These are phyloP conservation scores for Podarcis raffonei DNA, from an alignment of 2,113 vertebrate species.

Conservation along the genomic window DNA sequence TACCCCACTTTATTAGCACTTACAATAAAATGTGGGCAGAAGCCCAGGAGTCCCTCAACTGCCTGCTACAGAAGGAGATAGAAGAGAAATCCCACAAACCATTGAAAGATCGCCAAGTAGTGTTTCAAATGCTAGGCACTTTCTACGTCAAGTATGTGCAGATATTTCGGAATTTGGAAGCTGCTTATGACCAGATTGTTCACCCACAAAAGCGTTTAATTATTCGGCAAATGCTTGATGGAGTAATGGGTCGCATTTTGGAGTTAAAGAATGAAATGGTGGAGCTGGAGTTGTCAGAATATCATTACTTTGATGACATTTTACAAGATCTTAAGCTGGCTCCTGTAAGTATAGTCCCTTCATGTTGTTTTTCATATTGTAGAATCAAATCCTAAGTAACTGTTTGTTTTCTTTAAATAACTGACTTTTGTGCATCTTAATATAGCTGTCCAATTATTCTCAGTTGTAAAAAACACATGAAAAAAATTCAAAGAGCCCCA, in stretches of 20 bases:
- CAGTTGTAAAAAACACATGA: not conserved
- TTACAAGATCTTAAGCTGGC: conserved; percentile 79
- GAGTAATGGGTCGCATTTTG: conserved; percentile 83
- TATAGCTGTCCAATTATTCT: not conserved
- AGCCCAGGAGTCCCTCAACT: conserved; percentile 77
- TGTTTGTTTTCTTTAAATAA: not conserved
- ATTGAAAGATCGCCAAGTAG: conserved; percentile 55
- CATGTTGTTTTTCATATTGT: accelerated
- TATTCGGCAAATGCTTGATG: conserved; percentile 77
- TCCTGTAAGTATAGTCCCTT: conserved; percentile 73
- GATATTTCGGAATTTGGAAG: conserved; percentile 78
- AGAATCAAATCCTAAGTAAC: not conserved
- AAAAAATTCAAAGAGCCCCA: not conserved
- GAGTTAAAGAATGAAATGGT: conserved; percentile 88
- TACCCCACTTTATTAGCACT: conserved; percentile 61
- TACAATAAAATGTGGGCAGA: conserved; percentile 82
- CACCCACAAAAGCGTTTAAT: conserved; percentile 79
- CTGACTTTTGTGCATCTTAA: not conserved
- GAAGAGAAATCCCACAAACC: conserved; percentile 59
- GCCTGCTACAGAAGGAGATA: conserved; percentile 76
- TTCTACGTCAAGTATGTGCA: conserved; percentile 85
- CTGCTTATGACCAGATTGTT: conserved; percentile 72
- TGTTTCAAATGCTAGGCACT: conserved; percentile 74
- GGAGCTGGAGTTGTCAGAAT: conserved; percentile 81
- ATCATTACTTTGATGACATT: conserved; percentile 79